Evolutionary conservation across 2,888 invertebrate species (phyloP).

Genomic region (Melanostoma mellinum): DNA sequence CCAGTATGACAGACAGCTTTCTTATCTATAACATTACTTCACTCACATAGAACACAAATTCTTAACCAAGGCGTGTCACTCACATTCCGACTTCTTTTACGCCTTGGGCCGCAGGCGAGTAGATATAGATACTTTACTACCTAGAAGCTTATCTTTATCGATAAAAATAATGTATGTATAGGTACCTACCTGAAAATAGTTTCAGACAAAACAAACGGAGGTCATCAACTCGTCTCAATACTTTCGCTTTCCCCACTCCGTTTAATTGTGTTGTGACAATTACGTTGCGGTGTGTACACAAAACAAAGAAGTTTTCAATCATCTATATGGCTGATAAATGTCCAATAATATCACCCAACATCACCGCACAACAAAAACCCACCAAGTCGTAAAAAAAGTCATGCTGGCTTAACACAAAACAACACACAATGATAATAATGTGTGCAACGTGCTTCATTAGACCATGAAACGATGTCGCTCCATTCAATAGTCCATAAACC

Average conservation of each 20-base stretch:
- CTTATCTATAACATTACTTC: no score
- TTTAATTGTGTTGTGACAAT: not conserved
- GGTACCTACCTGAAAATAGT: not conserved
- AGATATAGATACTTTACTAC: no score
- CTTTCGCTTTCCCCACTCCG: conserved; percentile 24
- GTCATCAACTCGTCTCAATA: conserved; percentile 19
- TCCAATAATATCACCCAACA: not conserved
- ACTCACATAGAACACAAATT: not conserved
- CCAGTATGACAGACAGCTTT: no score
- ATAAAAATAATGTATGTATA: not conserved
- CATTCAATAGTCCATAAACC: conserved; percentile 27
- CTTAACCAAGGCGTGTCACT: conserved; percentile 1
- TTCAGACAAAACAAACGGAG: conserved; percentile 28
- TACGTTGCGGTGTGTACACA: not conserved
- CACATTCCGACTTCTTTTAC: not conserved
- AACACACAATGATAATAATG: not conserved
- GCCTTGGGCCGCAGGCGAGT: no score
- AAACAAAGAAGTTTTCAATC: conserved; percentile 1
- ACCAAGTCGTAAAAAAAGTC: conserved; percentile 4
- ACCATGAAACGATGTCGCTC: conserved; percentile 40
- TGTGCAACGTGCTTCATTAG: conserved; percentile 35
- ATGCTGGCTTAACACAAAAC: not conserved
- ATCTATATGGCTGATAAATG: conserved; percentile 7
- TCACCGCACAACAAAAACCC: not conserved
- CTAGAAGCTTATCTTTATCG: no score